phyloP scores from a whole-genome alignment of 2,888 invertebrate genomes.

The Bellardia pandia region DNA sequence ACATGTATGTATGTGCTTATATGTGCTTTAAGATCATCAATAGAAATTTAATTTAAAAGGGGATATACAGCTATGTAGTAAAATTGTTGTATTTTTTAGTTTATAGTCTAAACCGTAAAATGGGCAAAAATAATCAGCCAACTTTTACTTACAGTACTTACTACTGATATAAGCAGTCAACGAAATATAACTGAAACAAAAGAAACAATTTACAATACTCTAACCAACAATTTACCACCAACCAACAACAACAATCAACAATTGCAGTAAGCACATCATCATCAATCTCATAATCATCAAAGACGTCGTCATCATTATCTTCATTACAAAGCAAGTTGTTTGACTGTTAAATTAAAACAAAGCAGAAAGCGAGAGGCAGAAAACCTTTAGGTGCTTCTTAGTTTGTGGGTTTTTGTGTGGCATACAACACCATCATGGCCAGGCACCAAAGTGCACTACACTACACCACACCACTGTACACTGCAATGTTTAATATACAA shows the following conservation, averaged over 20 bases:
- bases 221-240: slow-evolving; percentile 10
- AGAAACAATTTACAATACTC: slow-evolving; percentile 16
- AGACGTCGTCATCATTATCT: slow-evolving; percentile 48
- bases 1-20: slow-evolving; percentile 5
- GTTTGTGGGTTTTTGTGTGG: slow-evolving; percentile 27
- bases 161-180: slow-evolving; percentile 22
- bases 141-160: slow-evolving; percentile 55
- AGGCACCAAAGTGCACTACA: not conserved
- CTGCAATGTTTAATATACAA: slow-evolving; percentile 7
- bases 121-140: slow-evolving; percentile 52
- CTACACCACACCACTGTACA: not conserved
- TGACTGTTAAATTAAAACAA: slow-evolving; percentile 13
- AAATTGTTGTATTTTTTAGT: not conserved
- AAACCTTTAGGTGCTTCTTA: slow-evolving; percentile 33
- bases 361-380: not conserved
- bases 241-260: not conserved
- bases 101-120: slow-evolving; percentile 30
- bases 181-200: slow-evolving; percentile 50
- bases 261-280: slow-evolving; percentile 24
- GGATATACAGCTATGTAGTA: not conserved
- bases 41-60: slow-evolving; percentile 11
- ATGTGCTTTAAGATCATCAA: slow-evolving; percentile 31
- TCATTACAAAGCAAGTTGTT: slow-evolving; percentile 21
- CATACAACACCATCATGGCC: slow-evolving; percentile 36
- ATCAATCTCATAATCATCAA: slow-evolving; percentile 46